A percentile compares a stretch with the other conserved stretches of the same genome.
Conservation (phyloP, 2,797 vertebrate genomes). For the Acropternis orthonyx region DNA sequence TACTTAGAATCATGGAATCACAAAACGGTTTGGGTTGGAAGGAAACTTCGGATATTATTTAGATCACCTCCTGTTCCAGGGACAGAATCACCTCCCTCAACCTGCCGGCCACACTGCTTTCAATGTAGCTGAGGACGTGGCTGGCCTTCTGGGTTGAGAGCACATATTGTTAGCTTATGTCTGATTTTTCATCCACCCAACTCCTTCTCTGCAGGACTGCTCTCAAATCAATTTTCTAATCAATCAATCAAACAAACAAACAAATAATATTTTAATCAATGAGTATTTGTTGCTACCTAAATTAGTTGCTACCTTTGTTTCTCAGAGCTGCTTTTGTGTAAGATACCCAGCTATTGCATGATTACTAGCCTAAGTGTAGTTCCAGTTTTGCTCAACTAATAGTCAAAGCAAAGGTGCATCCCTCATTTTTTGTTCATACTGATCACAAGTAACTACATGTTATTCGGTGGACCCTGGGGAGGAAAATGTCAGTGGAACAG, state of each 20-base stretch:
- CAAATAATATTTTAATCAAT: neutral
- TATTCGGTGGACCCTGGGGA: neutral
- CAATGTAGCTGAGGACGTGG: neutral
- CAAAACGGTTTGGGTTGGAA: neutral
- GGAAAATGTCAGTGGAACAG: accelerated
- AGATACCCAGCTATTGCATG: neutral
- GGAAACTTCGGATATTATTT: neutral
- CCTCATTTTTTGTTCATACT: neutral
- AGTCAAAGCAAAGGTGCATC: neutral
- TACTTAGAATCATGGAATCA: neutral
- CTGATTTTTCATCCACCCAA: neutral
- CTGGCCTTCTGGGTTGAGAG: neutral
- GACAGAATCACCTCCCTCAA: neutral
- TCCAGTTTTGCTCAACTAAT: neutral
- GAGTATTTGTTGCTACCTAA: neutral
- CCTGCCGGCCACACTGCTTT: neutral
- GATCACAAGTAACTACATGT: neutral
- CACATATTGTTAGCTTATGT: accelerated
- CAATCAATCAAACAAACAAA: neutral
- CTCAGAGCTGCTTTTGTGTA: neutral
- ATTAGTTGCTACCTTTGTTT: neutral
- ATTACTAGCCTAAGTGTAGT: neutral
- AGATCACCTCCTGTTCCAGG: neutral
- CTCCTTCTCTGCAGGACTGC: neutral
- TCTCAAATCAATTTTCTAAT: neutral